A percentile compares a stretch with the other conserved stretches of the same genome.
Conservation (phyloP, 2,888 invertebrate species). For the Prosapia bicincta region DNA sequence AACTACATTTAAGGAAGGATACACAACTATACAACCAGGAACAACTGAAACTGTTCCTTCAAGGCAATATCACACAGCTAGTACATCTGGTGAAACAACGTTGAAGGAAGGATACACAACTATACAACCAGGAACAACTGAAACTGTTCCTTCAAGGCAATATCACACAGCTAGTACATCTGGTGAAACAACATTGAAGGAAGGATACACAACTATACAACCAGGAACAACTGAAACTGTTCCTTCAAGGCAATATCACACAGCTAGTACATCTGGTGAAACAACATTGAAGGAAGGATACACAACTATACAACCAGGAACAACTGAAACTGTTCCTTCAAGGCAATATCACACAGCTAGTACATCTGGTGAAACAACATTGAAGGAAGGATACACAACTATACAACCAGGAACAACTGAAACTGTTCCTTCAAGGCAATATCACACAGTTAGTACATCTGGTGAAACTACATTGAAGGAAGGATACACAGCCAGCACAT, state of each 20-base stretch:
- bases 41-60: too few species aligned
- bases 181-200: conserved; percentile 6
- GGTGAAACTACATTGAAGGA: too few species aligned
- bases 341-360: not conserved
- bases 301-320: not conserved
- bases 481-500: too few species aligned
- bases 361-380: not conserved
- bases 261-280: not conserved
- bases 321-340: not conserved
- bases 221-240: conserved; percentile 19
- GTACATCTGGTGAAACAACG: too few species aligned
- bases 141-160: too few species aligned
- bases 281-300: not conserved
- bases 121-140: too few species aligned
- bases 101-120: too few species aligned
- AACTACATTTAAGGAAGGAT: too few species aligned
- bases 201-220: not conserved
- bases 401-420: not conserved
- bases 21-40: too few species aligned
- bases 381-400: not conserved
- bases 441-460: not conserved
- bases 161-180: not conserved
- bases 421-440: not conserved
- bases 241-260: not conserved
- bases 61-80: too few species aligned